Evolutionary conservation across 2,888 invertebrate species (phyloP), one percentile per base, ranked within the genome.

Genomic region (Ischnus inquisitorius): DNA sequence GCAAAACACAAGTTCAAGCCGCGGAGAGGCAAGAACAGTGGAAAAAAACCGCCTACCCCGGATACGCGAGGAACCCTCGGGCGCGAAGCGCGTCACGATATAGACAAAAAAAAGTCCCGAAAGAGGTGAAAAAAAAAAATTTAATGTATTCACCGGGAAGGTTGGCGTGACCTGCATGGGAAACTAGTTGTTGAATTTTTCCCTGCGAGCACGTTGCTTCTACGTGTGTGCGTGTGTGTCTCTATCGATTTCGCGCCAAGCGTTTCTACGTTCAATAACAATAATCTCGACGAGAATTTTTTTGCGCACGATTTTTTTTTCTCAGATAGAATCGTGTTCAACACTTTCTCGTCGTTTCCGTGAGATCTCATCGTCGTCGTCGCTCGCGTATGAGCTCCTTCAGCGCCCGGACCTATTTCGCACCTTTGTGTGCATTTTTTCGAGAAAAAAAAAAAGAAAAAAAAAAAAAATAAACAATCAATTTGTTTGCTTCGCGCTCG

Each of bases 121-220:
- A 80, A 83, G 80, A 67, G 54, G 68, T 67, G 77, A 79, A 83
- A 77, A 83, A 83, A 83, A 51, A 51, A 54, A 83, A 51, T 72
- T n/a, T 77, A 83, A 83, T 80, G 77, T 83, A 83, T 83, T 80
- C 83, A 77, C 67, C 67, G 72, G 77, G 72, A 77, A 77, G 51
- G 77, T 43, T 64, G 25, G 28, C 14, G 39, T 43, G 22, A 46
- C 65, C 39, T 51, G 76, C 83, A 83, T 83, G 83, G 80, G 83
- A 83, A 83, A 80, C 43, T 62, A 16, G 64, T 77, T 34, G 76
- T 39, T 68, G 71, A 74, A 83, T 77, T 68, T 83, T 83, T 83
- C 83, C 80, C 83, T 80, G 54, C 72, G 79, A 43, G 54, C 14
- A n/a, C n/a, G 5, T 65, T 51, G 69, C 64, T n/a, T 62, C 60